phyloP scores from a whole-genome alignment of 2,888 invertebrate species.

The Yponomeuta malinellus region DNA sequence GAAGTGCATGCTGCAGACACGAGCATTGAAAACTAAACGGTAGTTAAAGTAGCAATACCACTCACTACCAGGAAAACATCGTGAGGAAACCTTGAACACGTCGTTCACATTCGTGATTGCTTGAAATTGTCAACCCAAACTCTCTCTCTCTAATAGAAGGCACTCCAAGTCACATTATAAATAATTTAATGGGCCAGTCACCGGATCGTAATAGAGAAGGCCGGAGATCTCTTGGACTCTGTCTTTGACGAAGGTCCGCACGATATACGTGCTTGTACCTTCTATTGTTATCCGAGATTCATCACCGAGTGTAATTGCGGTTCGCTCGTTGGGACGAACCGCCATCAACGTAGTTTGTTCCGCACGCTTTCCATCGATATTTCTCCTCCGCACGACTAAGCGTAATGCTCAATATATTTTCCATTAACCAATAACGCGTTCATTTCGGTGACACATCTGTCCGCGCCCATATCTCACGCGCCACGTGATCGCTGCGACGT shows the following conservation, averaged over 20 bases:
- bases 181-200: too few relatives aligned
- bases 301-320: slow-evolving; percentile 4
- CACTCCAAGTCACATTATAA: too few relatives aligned
- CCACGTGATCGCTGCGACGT: background rate
- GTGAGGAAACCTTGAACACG: too few relatives aligned
- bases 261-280: background rate
- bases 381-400: background rate
- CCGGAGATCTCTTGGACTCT: background rate
- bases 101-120: too few relatives aligned
- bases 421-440: slow-evolving; percentile 1
- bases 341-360: background rate
- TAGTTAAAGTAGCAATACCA: too few relatives aligned
- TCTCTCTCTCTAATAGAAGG: too few relatives aligned
- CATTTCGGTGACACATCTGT: background rate
- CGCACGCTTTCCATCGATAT: background rate
- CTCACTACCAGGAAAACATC: too few relatives aligned
- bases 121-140: too few relatives aligned
- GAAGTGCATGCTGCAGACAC: too few relatives aligned
- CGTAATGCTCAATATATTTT: background rate
- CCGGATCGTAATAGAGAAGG: background rate
- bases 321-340: background rate
- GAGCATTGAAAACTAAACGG: too few relatives aligned
- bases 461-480: background rate
- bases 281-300: slow-evolving; percentile 3
- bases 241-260: slow-evolving; percentile 1